Evolutionary conservation across 2,888 invertebrate genomes (phyloP).

Genomic region (Drosophila melanocephala): DNA sequence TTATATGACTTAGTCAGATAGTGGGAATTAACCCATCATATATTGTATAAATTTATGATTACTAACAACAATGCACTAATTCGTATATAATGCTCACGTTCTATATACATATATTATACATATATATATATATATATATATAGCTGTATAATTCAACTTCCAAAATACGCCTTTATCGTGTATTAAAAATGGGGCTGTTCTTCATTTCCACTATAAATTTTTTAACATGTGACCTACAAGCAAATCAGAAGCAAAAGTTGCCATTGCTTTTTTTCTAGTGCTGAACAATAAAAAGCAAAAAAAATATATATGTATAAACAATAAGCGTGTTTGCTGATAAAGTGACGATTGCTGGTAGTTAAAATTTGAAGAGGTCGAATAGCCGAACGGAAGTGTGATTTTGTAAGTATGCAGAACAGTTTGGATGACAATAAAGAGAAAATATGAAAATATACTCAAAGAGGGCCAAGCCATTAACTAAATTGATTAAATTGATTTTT

Average conservation of each 20-base stretch:
- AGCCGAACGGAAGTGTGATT: constrained; percentile 26
- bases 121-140: not conserved
- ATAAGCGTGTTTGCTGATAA: constrained; percentile 54
- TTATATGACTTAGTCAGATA: not conserved
- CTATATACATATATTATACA: not conserved
- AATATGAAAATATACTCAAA: not conserved
- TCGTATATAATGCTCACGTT: not conserved
- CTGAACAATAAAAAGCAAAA: constrained; percentile 45
- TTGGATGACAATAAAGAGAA: not conserved
- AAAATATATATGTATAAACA: constrained; percentile 43
- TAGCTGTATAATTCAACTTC: not conserved
- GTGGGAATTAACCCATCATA: not conserved
- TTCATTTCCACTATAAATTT: constrained; percentile 10
- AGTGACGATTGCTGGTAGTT: constrained; percentile 19
- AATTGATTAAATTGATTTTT: constrained; percentile 67
- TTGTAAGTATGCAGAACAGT: constrained; percentile 4
- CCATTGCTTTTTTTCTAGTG: constrained; percentile 8
- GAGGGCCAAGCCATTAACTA: constrained; percentile 58
- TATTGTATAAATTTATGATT: not conserved
- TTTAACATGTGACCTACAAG: constrained; percentile 62
- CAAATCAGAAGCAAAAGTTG: not conserved
- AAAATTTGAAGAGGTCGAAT: constrained; percentile 7
- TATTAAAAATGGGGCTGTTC: not conserved
- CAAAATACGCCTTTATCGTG: constrained; percentile 6
- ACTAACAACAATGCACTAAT: not conserved